Percentiles rank a stretch among this genome's conserved stretches.
These are phyloP conservation scores for Bombyx huttoni DNA, from an alignment of 2,888 invertebrate genomes.

Conservation along the genomic window DNA sequence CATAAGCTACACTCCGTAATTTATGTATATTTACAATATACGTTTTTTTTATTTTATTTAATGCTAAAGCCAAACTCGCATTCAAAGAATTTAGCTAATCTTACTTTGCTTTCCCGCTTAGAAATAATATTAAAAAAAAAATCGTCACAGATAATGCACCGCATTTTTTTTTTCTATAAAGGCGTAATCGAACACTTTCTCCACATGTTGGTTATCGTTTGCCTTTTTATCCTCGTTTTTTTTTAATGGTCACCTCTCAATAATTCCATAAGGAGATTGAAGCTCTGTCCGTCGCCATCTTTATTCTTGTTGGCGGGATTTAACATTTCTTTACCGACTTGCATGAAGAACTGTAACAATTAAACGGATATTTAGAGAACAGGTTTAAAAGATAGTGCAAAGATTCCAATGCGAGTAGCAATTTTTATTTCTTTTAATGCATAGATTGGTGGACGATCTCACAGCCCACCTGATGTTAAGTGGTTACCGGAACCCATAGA, in stretches of 20 bases:
- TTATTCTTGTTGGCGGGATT: slow-evolving; percentile 85
- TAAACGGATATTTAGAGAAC: not conserved
- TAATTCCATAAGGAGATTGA: slow-evolving; percentile 96
- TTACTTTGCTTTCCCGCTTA: not conserved
- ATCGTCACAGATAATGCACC: not conserved
- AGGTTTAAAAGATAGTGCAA: too few relatives aligned
- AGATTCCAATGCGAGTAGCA: too few relatives aligned
- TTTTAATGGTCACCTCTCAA: slow-evolving; percentile 91
- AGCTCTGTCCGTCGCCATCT: slow-evolving; percentile 91
- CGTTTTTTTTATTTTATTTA: not conserved
- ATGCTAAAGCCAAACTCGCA: not conserved
- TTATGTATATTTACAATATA: too few relatives aligned
- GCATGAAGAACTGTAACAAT: slow-evolving; percentile 54
- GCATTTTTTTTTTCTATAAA: not conserved
- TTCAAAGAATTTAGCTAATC: not conserved
- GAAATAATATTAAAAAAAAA: too few relatives aligned
- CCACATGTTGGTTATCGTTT: not conserved
- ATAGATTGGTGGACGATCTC: too few relatives aligned
- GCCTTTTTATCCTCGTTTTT: not conserved
- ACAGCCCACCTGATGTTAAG: too few relatives aligned
- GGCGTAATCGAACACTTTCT: slow-evolving; percentile 1
- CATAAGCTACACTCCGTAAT: not conserved
- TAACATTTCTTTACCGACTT: slow-evolving; percentile 95
- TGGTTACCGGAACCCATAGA: too few relatives aligned
- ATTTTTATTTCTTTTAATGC: too few relatives aligned